Conservation (phyloP, 2,113 vertebrate species). For the Toxotes chatareus region DNA sequence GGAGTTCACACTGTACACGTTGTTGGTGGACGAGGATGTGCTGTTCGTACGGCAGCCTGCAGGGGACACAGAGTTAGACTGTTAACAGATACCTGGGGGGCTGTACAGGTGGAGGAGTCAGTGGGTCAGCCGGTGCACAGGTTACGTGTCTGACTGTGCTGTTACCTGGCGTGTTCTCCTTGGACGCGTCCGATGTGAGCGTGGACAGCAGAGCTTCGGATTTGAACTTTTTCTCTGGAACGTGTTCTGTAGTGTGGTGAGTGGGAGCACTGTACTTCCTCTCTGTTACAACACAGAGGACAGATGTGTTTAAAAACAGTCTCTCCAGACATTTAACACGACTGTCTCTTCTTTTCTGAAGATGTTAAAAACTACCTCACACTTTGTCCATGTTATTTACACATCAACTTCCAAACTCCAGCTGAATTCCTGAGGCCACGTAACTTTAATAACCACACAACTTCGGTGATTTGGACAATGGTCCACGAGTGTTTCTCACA, state of each 20-base stretch:
- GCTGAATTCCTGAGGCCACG: too few species aligned
- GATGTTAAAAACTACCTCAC: too few species aligned
- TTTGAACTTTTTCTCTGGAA: constrained; percentile 99
- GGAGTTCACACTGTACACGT: constrained; percentile 91
- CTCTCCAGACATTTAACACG: too few species aligned
- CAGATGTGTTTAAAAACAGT: too few species aligned
- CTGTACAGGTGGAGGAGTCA: neutral
- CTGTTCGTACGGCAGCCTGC: constrained; percentile 95
- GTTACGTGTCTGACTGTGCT: neutral
- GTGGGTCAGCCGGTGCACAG: neutral
- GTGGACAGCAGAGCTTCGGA: constrained; percentile 99
- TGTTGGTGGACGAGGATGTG: constrained; percentile 91
- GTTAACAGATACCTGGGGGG: neutral
- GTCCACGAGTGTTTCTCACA: too few species aligned
- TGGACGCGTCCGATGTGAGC: constrained; percentile 95
- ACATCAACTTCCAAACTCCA: too few species aligned
- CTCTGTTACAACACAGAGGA: constrained; percentile 81
- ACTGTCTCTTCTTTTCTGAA: too few species aligned
- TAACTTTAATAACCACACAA: too few species aligned
- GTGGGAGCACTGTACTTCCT: constrained; percentile 93
- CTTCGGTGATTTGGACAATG: too few species aligned
- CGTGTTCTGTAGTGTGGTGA: constrained; percentile 95
- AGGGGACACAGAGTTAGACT: neutral
- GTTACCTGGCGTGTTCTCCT: constrained; percentile 95
- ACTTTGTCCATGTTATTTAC: too few species aligned